Evolutionary conservation across 2,797 vertebrate species (phyloP).

Genomic region (Alcedo atthis): DNA sequence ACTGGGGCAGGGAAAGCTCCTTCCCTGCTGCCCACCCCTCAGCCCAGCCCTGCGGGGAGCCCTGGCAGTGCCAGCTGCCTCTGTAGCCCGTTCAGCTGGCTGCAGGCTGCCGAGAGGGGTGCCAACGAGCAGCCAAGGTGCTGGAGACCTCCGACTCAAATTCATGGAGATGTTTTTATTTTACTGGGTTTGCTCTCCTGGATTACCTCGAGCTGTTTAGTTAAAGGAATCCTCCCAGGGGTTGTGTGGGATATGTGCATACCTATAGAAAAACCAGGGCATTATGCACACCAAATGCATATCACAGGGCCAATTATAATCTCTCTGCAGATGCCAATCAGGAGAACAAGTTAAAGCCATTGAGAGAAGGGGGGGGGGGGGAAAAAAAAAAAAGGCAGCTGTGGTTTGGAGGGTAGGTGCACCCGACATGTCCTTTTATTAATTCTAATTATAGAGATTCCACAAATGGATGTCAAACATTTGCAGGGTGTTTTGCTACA

Average conservation of each 20-base stretch:
- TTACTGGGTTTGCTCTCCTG: neutral
- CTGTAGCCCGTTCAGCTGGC: neutral
- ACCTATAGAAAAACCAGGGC: slow-evolving; percentile 8
- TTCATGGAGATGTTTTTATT: neutral
- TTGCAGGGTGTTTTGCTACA: slow-evolving; percentile 47
- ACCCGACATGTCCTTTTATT: slow-evolving; percentile 34
- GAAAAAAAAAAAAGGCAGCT: neutral
- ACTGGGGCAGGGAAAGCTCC: neutral
- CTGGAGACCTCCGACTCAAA: slow-evolving; percentile 15
- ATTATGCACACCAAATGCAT: neutral
- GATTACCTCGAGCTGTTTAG: slow-evolving; percentile 1
- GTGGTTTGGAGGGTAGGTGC: slow-evolving; percentile 31
- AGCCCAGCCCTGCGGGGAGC: neutral
- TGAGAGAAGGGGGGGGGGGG: neutral
- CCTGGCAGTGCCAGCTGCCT: neutral
- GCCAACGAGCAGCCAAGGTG: neutral
- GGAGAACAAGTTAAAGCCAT: neutral
- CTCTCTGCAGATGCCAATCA: slow-evolving; percentile 13
- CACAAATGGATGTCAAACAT: slow-evolving; percentile 59
- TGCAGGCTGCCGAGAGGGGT: neutral
- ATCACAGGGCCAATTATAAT: neutral
- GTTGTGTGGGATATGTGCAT: neutral
- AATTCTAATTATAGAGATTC: slow-evolving; percentile 58
- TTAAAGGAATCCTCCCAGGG: slow-evolving; percentile 27
- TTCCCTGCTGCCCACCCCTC: neutral